Percentiles rank a stretch among this genome's conserved stretches.
Conservation (phyloP, 2,113 vertebrate genomes). For the Menura novaehollandiae region DNA sequence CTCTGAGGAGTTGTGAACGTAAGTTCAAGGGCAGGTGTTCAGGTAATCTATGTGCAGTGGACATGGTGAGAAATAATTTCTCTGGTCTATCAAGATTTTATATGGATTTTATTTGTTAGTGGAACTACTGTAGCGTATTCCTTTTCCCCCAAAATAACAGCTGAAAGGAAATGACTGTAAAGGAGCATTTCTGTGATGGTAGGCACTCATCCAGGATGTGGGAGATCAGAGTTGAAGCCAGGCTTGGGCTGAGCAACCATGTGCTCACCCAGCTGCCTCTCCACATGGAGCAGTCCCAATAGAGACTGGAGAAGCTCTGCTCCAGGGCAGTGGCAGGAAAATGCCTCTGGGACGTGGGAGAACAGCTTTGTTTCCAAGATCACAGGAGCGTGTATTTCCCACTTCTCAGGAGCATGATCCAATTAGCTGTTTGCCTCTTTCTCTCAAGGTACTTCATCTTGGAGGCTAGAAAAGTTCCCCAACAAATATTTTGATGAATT, state of each 20-base stretch:
- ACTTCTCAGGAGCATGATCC: accelerated
- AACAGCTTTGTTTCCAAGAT: neutral
- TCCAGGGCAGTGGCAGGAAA: neutral
- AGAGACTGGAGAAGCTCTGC: neutral
- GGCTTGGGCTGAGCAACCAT: neutral
- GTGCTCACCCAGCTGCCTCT: neutral
- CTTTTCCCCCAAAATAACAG: neutral
- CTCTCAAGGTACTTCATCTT: neutral
- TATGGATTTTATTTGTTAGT: neutral
- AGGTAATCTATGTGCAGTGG: neutral
- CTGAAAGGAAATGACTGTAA: neutral
- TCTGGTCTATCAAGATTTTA: neutral
- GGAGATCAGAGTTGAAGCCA: constrained; percentile 17
- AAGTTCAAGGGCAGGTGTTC: neutral
- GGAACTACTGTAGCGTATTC: neutral
- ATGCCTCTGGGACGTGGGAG: neutral
- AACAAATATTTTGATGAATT: neutral
- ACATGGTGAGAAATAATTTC: neutral
- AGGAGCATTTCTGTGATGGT: neutral
- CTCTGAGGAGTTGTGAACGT: neutral
- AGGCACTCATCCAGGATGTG: neutral
- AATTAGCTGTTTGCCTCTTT: neutral
- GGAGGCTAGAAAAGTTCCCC: neutral
- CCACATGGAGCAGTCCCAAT: neutral
- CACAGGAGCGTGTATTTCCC: neutral